Evolutionary conservation across 2,888 invertebrate species (phyloP).

Genomic region (Ischnura elegans): DNA sequence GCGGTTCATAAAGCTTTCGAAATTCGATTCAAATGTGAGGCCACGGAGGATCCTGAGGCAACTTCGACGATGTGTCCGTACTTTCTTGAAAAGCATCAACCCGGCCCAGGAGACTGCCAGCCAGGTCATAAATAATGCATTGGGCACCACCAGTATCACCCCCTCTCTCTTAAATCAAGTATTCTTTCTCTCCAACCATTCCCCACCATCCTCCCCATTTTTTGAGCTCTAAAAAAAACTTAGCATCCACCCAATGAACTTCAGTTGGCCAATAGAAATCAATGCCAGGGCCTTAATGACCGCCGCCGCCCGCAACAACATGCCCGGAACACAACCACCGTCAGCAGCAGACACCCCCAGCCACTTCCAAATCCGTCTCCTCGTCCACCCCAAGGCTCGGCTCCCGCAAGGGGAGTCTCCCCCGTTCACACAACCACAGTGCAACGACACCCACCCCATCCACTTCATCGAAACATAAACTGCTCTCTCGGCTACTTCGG

Average conservation of each 20-base stretch:
- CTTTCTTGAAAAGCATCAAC: neutral
- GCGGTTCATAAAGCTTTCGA: neutral
- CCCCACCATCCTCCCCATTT: neutral
- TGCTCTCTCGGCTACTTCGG: neutral
- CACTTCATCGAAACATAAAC: neutral
- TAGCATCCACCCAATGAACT: slow-evolving; percentile 62
- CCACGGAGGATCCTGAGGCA: neutral
- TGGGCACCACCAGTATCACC: neutral
- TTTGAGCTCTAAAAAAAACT: slow-evolving; percentile 26
- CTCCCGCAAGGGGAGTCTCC: neutral
- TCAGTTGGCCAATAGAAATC: slow-evolving; percentile 62
- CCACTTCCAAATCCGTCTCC: neutral
- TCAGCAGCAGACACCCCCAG: neutral
- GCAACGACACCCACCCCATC: neutral
- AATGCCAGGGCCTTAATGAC: slow-evolving; percentile 59
- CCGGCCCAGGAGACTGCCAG: neutral
- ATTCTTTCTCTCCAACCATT: slow-evolving; percentile 33
- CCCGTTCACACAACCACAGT: neutral
- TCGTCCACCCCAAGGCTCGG: neutral
- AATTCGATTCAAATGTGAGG: neutral
- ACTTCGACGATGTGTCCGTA: neutral
- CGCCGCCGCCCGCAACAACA: neutral
- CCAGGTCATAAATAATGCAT: slow-evolving; percentile 63
- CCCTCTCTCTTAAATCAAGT: slow-evolving; percentile 40
- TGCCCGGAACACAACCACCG: neutral